Percentiles rank a stretch among this genome's conserved stretches.
phyloP scores from a whole-genome alignment of 2,888 invertebrate species.

The Metacarcinus magister region DNA sequence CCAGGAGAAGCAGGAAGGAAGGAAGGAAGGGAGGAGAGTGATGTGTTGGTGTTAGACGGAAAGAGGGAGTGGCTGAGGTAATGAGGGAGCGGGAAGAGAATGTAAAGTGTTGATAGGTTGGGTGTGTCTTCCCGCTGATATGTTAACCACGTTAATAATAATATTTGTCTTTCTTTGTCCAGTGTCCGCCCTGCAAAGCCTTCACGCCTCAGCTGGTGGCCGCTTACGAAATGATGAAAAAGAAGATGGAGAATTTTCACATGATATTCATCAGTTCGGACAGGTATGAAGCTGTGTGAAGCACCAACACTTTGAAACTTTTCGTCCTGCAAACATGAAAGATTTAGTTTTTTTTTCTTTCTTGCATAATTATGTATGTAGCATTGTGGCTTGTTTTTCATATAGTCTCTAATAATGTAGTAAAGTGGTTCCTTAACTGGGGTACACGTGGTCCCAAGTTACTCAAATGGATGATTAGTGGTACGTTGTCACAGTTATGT shows the following conservation, averaged over 20 bases:
- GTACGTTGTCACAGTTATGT: too few species aligned
- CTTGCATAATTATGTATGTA: neutral
- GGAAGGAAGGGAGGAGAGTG: neutral
- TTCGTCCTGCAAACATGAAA: neutral
- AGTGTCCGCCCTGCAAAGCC: constrained; percentile 89
- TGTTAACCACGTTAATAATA: neutral
- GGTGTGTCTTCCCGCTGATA: neutral
- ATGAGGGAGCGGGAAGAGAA: neutral
- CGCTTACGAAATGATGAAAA: constrained; percentile 90
- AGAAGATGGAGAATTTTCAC: constrained; percentile 90
- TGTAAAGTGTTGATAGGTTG: neutral
- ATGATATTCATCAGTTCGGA: constrained; percentile 94
- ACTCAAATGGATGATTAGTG: too few species aligned
- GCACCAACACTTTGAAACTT: neutral
- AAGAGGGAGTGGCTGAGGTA: neutral
- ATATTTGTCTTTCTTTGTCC: neutral
- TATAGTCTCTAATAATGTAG: too few species aligned
- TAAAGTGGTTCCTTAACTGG: too few species aligned
- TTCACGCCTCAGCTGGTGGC: constrained; percentile 92
- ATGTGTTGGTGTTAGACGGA: neutral
- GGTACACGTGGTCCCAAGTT: too few species aligned
- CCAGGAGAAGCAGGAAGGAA: neutral
- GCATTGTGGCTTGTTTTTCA: too few species aligned
- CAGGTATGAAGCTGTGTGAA: constrained; percentile 85
- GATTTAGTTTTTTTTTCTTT: neutral